phyloP scores from a whole-genome alignment of 23 tunicate species.

The Clavelina lepadiformis region DNA sequence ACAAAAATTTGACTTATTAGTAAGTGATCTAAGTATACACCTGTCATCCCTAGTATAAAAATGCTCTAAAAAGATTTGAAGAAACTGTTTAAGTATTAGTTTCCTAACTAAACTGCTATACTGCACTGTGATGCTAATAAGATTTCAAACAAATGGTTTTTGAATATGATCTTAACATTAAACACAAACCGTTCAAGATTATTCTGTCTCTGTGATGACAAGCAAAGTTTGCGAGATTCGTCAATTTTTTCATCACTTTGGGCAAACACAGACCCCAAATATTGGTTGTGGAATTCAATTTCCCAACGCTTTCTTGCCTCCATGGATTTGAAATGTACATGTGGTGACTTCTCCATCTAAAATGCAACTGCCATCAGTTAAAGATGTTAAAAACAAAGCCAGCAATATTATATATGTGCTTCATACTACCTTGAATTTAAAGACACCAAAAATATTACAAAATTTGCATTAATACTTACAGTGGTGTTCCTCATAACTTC shows the following conservation, averaged over 20 bases:
- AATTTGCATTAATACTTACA: too few species aligned
- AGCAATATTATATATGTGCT: too few species aligned
- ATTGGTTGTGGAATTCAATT: constrained; percentile 20
- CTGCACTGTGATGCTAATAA: too few species aligned
- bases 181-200: constrained; percentile 27
- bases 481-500: constrained; percentile 13
- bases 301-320: constrained; percentile 54
- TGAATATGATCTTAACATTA: too few species aligned
- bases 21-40: background rate
- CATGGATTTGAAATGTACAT: constrained; percentile 4
- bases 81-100: background rate
- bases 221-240: constrained; percentile 24
- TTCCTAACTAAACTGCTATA: too few species aligned
- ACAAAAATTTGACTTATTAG: background rate
- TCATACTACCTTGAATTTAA: too few species aligned
- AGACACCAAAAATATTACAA: too few species aligned
- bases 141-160: too few species aligned
- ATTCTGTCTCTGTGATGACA: constrained; percentile 10
- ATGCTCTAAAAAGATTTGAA: background rate
- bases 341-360: too few species aligned
- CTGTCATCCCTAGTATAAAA: background rate
- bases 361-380: too few species aligned
- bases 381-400: too few species aligned
- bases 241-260: constrained; percentile 30
- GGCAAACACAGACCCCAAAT: constrained; percentile 27